Conservation (phyloP, 1,140 invertebrate genomes). For the Lepidurus packardi region DNA sequence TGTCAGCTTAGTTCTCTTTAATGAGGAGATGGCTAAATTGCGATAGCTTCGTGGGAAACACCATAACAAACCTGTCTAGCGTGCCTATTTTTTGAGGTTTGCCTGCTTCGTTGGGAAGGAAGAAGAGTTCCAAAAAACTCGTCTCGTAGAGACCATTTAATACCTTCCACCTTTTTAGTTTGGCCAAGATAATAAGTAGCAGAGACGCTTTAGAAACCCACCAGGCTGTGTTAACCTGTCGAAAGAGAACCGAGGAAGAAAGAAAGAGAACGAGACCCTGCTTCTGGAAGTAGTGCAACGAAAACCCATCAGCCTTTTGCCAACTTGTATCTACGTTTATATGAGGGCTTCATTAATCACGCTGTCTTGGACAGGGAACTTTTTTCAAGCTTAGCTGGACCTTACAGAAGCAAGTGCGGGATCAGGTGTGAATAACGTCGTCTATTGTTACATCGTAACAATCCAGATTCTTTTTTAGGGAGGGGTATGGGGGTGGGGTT, state of each 20-base stretch:
- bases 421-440: constrained; percentile 19
- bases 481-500: not conserved
- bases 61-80: constrained; percentile 8
- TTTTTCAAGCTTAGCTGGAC: not conserved
- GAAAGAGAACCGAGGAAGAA: not conserved
- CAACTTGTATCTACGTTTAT: not conserved
- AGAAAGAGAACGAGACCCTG: not conserved
- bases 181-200: constrained; percentile 2
- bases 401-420: not conserved
- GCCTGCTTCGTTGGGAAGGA: not conserved
- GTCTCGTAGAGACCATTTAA: not conserved
- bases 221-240: not conserved
- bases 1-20: constrained; percentile 19
- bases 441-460: not conserved
- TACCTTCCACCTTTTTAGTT: not conserved
- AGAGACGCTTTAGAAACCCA: constrained; percentile 9
- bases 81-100: not conserved
- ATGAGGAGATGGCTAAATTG: constrained; percentile 14
- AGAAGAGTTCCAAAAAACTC: not conserved
- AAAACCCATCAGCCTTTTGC: constrained; percentile 5
- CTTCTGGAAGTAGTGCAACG: constrained; percentile 12
- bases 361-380: not conserved
- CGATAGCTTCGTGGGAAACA: constrained; percentile 18
- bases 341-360: constrained; percentile 10
- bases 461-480: not conserved